These are phyloP conservation scores for Poeciliopsis occidentalis DNA, from an alignment of 2,113 vertebrate genomes.

Conservation along the genomic window DNA sequence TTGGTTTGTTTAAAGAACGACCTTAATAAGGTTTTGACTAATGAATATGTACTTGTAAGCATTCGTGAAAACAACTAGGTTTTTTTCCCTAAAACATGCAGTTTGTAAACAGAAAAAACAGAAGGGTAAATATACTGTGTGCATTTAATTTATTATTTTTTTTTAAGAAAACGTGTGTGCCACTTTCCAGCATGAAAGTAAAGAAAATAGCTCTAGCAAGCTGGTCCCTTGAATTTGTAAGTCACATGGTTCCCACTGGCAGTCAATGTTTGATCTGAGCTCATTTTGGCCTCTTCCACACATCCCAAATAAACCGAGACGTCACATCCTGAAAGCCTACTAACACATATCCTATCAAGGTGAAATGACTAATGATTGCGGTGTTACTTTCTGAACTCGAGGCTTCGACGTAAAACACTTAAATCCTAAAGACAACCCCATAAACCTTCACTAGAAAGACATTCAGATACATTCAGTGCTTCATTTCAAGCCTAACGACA, in stretches of 20 bases:
- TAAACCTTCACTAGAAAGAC: constrained; percentile 28
- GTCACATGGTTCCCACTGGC: background rate
- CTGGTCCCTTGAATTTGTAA: constrained; percentile 6
- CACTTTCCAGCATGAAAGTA: background rate
- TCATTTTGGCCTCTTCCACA: constrained; percentile 33
- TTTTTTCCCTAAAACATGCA: background rate
- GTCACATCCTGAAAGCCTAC: background rate
- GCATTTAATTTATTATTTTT: background rate
- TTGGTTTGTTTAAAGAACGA: constrained; percentile 10
- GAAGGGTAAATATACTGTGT: constrained; percentile 23
- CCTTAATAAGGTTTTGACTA: constrained; percentile 4
- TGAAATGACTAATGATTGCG: background rate
- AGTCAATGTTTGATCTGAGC: constrained; percentile 30
- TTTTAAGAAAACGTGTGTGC: background rate
- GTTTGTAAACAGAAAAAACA: constrained; percentile 38
- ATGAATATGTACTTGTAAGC: constrained; percentile 12
- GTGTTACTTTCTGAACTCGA: background rate
- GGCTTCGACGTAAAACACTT: constrained; percentile 7
- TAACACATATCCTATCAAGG: background rate
- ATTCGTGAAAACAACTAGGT: constrained; percentile 2
- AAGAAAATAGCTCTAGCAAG: background rate
- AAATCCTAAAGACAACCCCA: constrained; percentile 21
- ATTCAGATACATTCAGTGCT: constrained; percentile 62
- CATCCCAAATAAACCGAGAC: constrained; percentile 2
- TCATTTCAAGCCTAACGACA: constrained; percentile 3